These are phyloP conservation scores for Cygnus atratus DNA, from an alignment of 2,113 vertebrate species.

Conservation along the genomic window DNA sequence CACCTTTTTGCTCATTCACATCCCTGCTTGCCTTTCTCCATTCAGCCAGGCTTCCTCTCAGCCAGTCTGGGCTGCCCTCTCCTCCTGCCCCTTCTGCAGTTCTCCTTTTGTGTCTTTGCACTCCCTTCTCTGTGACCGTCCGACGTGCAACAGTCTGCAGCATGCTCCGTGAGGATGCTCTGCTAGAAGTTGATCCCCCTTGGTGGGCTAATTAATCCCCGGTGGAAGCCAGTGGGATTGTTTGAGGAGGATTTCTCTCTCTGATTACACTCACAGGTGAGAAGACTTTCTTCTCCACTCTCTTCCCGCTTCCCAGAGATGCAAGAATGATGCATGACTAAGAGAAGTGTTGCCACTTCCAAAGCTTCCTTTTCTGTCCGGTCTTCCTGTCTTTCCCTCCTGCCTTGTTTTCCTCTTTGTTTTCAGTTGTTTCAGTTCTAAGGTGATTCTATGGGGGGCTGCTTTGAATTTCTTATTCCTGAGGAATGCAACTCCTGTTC, in stretches of 20 bases:
- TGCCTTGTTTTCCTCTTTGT: not conserved
- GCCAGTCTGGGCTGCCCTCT: not conserved
- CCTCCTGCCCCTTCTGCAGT: not conserved
- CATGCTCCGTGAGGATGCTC: not conserved
- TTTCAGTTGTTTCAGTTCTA: not conserved
- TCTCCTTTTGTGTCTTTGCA: conserved; percentile 26
- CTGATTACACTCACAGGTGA: conserved; percentile 11
- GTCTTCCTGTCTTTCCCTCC: not conserved
- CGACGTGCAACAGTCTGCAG: not conserved
- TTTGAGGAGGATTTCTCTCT: not conserved
- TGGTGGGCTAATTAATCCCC: not conserved
- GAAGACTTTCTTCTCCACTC: not conserved
- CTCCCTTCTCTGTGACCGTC: not conserved
- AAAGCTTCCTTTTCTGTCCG: not conserved
- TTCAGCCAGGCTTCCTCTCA: conserved; percentile 27
- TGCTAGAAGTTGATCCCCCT: not conserved
- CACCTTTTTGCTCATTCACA: conserved; percentile 43
- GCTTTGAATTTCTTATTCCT: not conserved
- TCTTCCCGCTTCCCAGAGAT: not conserved
- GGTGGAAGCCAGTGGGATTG: not conserved
- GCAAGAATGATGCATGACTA: not conserved
- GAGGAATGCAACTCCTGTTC: not conserved
- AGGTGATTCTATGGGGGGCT: not conserved
- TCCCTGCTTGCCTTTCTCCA: conserved; percentile 1
- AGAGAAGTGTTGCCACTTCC: not conserved